Evolutionary conservation across 2,888 invertebrate genomes (phyloP), one percentile per base, ranked within the genome.

Genomic region (Aradus depressus): DNA sequence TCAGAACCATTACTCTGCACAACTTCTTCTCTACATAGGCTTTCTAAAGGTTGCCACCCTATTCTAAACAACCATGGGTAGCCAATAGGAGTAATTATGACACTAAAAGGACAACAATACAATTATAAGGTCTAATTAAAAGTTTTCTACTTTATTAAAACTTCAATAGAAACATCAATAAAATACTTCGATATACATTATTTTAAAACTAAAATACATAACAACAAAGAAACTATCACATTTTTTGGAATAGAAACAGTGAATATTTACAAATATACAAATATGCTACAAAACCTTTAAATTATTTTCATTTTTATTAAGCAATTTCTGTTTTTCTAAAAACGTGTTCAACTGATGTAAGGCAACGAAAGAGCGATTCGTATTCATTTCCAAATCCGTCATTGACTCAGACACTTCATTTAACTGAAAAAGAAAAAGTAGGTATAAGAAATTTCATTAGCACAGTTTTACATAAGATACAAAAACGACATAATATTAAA

Each of bases 261-360:
- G 31, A 21, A 44, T 44, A 31, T 43, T 18, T 42, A 3, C 16
- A 2, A 42, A 10, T 32, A n/a, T 16, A 34, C 39, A 21, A 44
- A 31, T 22, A 3, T 19, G 23, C n/a, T 38, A 47, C 25, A 38
- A 26, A 47, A 28, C n/a, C 26, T 47, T 47, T 35, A 26, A 28
- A 35, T 37, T 37, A 22, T 38, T 35, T 18, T 35, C 18, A 38
- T 37, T 25, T 47, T 38, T 47, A 37, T 22, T 47, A 12, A 26
- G 19, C 21, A 23, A 18, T n/a, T 47, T 47, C 16, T 45, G 45
- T 35, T 47, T 47, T 3, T 38, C 47, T 37, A 47, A 47, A 19
- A 47, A 25, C 10, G 47, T 18, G 47, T 47, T 47, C 37, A 47
- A 38, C 47, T 47, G 35, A 35, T 47, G 47, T 37, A 47, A 47